Evolutionary conservation across 2,113 vertebrate genomes (phyloP).

Genomic region (Mellivora capensis): DNA sequence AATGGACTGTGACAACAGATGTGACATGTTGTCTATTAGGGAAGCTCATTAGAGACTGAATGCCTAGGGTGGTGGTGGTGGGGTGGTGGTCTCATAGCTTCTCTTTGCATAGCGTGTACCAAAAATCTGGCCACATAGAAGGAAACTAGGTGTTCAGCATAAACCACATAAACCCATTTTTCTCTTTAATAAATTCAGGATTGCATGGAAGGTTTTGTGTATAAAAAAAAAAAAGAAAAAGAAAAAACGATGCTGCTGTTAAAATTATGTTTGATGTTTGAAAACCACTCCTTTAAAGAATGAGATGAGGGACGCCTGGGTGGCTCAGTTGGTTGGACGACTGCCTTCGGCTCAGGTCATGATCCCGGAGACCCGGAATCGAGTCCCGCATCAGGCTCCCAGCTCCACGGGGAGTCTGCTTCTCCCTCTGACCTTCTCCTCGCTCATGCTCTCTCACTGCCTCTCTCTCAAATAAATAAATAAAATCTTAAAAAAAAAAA

Average conservation of each 20-base stretch:
- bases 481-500: no score
- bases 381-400: no score
- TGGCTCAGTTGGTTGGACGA: no score
- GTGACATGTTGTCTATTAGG: neutral
- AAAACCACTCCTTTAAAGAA: neutral
- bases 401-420: no score
- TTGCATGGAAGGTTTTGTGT: neutral
- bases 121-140: neutral
- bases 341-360: no score
- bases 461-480: no score
- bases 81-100: neutral
- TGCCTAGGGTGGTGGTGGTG: neutral
- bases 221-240: neutral
- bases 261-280: neutral
- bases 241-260: neutral
- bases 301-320: no score
- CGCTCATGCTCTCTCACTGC: no score
- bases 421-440: no score
- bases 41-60: neutral
- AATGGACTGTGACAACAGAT: neutral
- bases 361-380: no score
- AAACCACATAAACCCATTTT: neutral
- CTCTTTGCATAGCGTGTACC: neutral
- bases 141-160: neutral
- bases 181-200: neutral